Base-by-base conservation (phyloP, 2,797 vertebrate species). In the Cryptoblepharus egeriae region DNA sequence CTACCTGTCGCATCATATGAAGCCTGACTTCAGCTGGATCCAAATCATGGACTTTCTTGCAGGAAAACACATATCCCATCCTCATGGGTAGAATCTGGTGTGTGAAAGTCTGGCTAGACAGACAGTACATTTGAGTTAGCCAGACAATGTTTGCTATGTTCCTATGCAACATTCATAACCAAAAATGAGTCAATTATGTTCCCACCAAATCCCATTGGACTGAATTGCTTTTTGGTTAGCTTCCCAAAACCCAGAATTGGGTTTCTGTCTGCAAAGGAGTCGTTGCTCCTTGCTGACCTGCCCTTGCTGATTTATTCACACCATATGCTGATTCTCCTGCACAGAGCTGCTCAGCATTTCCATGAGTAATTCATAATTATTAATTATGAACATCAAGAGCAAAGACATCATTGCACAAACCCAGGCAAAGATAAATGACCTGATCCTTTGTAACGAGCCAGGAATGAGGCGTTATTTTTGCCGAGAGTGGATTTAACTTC, bases 351-450 rank as follows among this genome's bases (percentile, higher is more conserved):
- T 86, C 79, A 70, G 45, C 77, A 24, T 77, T 88, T 67, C 68
- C 75, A 63, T 55, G 75, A 77, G 72, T 71, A 86, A 81, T 85
- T 83, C 82, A 37, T 77, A 83, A 81, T 81, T 71, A 86, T 88
- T 68, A 88, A 81, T 81, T 83, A 81, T n/a, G 82, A 67, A 85
- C 71, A 81, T 60, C 63, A 22, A 63, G 77, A 72, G 82, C 63
- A 28, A 35, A 71, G 39, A 74, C 4, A 72, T n/a, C 20, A 1
- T 60, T 9, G 72, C 78, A 2, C 22, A 0, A 8, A 45, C 78
- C 63, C 64, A 0, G 74, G 67, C 5, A 5, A 39, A 79, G 82
- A 85, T 24, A 72, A 89, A 85, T 0, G 67, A 79, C 49, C 84
- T 18, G 1, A 52, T 63, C 37, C 79, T 83, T 49, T 20, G n/a